Base-by-base conservation (phyloP, 2,797 vertebrate species). In the Chelon labrosus region DNA sequence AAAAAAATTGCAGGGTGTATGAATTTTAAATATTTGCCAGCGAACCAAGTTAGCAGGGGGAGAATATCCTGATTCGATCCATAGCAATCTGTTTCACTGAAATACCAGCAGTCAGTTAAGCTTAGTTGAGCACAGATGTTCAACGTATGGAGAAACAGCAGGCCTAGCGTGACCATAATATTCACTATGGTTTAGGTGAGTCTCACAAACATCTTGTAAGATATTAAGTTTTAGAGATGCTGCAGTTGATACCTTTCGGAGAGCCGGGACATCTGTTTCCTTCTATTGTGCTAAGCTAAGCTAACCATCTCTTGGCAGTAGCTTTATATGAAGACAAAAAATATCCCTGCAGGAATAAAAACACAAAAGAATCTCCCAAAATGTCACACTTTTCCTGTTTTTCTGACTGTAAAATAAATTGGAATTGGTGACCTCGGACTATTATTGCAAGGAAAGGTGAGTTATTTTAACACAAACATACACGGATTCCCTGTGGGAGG, bases 401-500 rank as follows among this genome's bases (percentile, higher is more conserved):
- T 27, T 27, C 22, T 27, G 31, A 35, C 31, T 35, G 31, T 1
- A 35, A 19, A 20, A 50, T 50, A 20, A 20, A 20, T 5, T 16
- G 50, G 17, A 2, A 12, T 0, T 0, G 53, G 50, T 62, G 69
- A 63, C 22, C 35, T 65, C n/a, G 46, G 16, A 38, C 39, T 53
- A 39, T 7, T 10, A 27, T 7, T 47, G 5, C 35, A 20, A 56
- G 20, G 52, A 39, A 60, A 27, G 25, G 2, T 27, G 25, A 27
- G 25, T 27, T 4, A 35, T 35, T 35, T 35, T 7, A 35, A 35
- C 56, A 62, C 50, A 35, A 19, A 66, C 70, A 70, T 31, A 55
- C 47, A 65, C 68, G 16, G 2, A 57, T 5, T 59, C 65, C 75
- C 67, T 56, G 20, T 20, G 56, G 69, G 53, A 64, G 57, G 55